These are phyloP conservation scores for Amblyteles armatorius DNA, from an alignment of 2,888 invertebrate species.

Conservation along the genomic window DNA sequence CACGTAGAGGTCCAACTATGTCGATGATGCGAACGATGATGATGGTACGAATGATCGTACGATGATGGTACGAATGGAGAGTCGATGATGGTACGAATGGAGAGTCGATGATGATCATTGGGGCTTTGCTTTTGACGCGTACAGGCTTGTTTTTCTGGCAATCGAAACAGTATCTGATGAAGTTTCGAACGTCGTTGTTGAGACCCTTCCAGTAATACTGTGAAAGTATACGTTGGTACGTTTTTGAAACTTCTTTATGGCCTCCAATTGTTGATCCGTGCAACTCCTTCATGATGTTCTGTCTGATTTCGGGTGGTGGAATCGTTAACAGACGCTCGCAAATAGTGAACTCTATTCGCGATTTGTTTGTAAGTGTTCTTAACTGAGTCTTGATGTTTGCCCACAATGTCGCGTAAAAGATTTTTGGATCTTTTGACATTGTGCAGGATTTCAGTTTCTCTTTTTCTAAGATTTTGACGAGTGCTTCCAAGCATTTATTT, in stretches of 20 bases:
- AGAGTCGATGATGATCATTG: slow-evolving; percentile 54
- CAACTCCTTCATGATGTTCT: slow-evolving; percentile 42
- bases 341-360: neutral
- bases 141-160: slow-evolving; percentile 54
- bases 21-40: too few species aligned
- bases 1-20: slow-evolving; percentile 53
- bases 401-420: neutral
- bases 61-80: slow-evolving; percentile 27
- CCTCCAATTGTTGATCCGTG: slow-evolving; percentile 51
- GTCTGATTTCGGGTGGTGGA: slow-evolving; percentile 33
- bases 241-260: slow-evolving; percentile 42
- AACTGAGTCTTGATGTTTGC: neutral
- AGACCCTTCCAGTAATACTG: slow-evolving; percentile 48
- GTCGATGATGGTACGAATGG: slow-evolving; percentile 39
- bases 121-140: slow-evolving; percentile 29
- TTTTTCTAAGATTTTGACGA: neutral
- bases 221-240: neutral
- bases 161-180: slow-evolving; percentile 25
- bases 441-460: slow-evolving; percentile 27
- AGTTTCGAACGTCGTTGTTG: slow-evolving; percentile 26
- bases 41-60: slow-evolving; percentile 31
- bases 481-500: neutral
- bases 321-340: slow-evolving; percentile 26
- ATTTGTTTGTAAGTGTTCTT: neutral
- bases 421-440: slow-evolving; percentile 18